phyloP scores from a whole-genome alignment of 2,888 invertebrate species.

The Clitarchus hookeri region DNA sequence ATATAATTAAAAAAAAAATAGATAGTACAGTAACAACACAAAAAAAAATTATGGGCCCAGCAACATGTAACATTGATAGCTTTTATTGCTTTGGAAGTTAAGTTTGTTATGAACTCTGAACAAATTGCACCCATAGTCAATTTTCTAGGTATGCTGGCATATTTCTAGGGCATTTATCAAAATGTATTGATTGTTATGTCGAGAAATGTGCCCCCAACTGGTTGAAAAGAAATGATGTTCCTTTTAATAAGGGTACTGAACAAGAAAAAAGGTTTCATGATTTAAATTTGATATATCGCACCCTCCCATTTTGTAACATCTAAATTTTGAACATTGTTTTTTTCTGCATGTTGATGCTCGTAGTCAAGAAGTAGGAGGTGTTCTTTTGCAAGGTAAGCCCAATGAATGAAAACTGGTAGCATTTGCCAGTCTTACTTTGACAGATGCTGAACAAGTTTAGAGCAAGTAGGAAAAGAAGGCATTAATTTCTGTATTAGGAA shows the following conservation, averaged over 20 bases:
- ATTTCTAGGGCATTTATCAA: no score
- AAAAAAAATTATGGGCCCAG: neutral
- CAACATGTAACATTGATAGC: neutral
- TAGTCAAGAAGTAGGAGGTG: neutral
- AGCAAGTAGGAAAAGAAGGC: no score
- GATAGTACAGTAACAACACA: neutral
- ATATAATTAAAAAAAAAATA: neutral
- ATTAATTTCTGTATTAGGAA: no score
- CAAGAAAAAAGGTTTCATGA: neutral
- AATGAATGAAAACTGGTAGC: neutral
- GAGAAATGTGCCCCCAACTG: neutral
- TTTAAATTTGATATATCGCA: neutral
- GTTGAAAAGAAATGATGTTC: neutral
- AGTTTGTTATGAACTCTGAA: neutral
- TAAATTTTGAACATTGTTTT: neutral
- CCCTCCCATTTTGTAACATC: neutral
- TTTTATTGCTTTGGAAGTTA: neutral
- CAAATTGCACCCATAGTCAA: neutral
- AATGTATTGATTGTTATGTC: neutral
- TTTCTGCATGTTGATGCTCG: neutral
- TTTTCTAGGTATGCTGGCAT: neutral
- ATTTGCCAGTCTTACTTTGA: neutral
- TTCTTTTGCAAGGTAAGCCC: neutral
- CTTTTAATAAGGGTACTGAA: neutral
- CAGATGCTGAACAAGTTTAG: no score